A percentile compares a stretch with the other conserved stretches of the same genome.
Evolutionary conservation across 1,140 invertebrate genomes (phyloP).

Genomic region (Paralvinella palmiformis): DNA sequence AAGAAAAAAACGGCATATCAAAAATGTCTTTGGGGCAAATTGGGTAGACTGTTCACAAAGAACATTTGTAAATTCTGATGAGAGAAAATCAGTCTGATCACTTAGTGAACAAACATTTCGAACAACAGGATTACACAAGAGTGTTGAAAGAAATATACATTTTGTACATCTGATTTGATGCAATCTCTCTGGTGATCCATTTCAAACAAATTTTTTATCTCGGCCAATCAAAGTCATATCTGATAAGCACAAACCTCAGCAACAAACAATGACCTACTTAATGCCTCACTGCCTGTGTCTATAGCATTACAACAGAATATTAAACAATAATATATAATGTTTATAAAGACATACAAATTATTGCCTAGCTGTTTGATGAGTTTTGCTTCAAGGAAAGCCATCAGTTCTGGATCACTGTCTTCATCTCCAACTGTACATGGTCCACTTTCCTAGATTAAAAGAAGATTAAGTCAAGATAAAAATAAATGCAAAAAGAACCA

Average conservation of each 20-base stretch:
- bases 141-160: too few relatives aligned
- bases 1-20: too few relatives aligned
- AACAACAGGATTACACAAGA: too few relatives aligned
- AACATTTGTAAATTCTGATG: too few relatives aligned
- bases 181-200: neutral
- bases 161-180: too few relatives aligned
- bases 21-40: too few relatives aligned
- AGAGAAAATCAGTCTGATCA: too few relatives aligned
- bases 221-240: neutral
- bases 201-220: neutral
- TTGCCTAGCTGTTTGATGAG: constrained; percentile 44
- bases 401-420: constrained; percentile 46
- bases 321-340: neutral
- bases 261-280: neutral
- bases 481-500: constrained; percentile 9
- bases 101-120: too few relatives aligned
- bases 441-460: constrained; percentile 45
- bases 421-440: constrained; percentile 49
- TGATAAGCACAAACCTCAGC: neutral
- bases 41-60: too few relatives aligned
- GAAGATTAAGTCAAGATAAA: constrained; percentile 21
- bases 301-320: neutral
- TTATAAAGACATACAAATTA: constrained; percentile 44
- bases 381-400: constrained; percentile 46
- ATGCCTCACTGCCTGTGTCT: neutral